Percentiles rank a stretch among this genome's conserved stretches.
Evolutionary conservation across 2,113 vertebrate genomes (phyloP).

Genomic region (Prunella fulvescens): DNA sequence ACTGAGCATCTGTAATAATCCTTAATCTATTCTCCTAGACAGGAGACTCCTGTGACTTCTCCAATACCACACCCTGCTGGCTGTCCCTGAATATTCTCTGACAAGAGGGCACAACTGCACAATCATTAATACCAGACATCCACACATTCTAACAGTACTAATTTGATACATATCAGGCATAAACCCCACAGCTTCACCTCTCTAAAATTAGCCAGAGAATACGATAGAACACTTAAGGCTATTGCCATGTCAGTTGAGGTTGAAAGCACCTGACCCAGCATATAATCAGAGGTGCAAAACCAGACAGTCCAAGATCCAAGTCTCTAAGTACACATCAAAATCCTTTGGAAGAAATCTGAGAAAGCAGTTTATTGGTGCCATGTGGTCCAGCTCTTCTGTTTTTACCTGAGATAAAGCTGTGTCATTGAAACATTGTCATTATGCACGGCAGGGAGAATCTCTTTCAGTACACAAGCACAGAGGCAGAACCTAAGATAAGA

Average conservation of each 20-base stretch:
- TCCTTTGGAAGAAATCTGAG: background rate
- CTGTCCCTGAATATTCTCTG: background rate
- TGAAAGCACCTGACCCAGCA: background rate
- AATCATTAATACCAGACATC: background rate
- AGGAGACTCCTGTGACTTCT: background rate
- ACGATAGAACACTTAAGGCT: background rate
- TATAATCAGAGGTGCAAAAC: background rate
- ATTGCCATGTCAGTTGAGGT: background rate
- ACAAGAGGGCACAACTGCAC: fast-evolving
- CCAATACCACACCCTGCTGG: background rate
- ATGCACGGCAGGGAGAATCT: background rate
- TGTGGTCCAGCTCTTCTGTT: background rate
- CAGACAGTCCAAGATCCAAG: background rate
- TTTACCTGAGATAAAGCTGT: background rate
- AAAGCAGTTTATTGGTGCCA: background rate
- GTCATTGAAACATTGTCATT: background rate
- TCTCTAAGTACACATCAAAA: background rate
- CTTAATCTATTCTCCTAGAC: background rate
- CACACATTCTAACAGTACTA: background rate
- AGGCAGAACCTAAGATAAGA: background rate
- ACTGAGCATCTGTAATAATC: background rate
- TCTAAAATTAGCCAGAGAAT: background rate
- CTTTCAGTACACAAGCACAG: background rate
- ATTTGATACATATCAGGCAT: background rate
- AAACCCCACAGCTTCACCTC: background rate